These are phyloP conservation scores for Aethes cnicana DNA, from an alignment of 2,888 invertebrate genomes.

Conservation along the genomic window DNA sequence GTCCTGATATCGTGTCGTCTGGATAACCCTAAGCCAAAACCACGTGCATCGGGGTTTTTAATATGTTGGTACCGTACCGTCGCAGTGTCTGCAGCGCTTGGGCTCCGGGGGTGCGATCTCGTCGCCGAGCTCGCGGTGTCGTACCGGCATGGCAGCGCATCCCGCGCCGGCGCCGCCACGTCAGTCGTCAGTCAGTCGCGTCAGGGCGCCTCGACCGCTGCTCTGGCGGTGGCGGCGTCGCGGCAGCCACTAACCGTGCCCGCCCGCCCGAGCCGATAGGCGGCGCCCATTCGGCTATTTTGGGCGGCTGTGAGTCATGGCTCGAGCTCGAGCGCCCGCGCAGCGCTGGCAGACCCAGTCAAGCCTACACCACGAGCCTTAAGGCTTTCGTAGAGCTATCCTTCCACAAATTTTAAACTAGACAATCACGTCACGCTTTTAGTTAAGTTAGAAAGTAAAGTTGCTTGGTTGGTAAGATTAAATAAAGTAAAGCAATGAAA, in stretches of 20 bases:
- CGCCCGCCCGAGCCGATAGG: constrained; percentile 81
- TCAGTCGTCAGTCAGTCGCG: constrained; percentile 62
- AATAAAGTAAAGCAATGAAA: too few relatives aligned
- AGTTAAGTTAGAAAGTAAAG: too few relatives aligned
- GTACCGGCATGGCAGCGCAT: constrained; percentile 83
- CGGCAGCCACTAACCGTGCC: constrained; percentile 75
- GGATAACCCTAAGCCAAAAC: too few relatives aligned
- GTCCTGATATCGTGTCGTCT: too few relatives aligned
- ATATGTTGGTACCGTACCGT: constrained; percentile 83
- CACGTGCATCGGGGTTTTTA: constrained; percentile 37
- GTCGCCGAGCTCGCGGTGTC: constrained; percentile 82
- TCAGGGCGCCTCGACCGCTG: constrained; percentile 70
- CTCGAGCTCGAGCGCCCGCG: constrained; percentile 68
- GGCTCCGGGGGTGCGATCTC: constrained; percentile 87
- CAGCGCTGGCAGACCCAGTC: constrained; percentile 61
- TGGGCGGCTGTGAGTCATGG: constrained; percentile 75
- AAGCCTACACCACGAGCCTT: constrained; percentile 44
- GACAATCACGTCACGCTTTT: too few relatives aligned
- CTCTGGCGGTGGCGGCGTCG: constrained; percentile 76
- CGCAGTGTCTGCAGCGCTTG: constrained; percentile 96
- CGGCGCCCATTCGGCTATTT: constrained; percentile 80
- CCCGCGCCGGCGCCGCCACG: constrained; percentile 79
- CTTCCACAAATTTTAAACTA: too few relatives aligned
- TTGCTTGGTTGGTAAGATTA: too few relatives aligned
- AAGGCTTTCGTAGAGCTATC: too few relatives aligned